phyloP scores from a whole-genome alignment of 2,113 vertebrate genomes.

The Hypanus sabinus region DNA sequence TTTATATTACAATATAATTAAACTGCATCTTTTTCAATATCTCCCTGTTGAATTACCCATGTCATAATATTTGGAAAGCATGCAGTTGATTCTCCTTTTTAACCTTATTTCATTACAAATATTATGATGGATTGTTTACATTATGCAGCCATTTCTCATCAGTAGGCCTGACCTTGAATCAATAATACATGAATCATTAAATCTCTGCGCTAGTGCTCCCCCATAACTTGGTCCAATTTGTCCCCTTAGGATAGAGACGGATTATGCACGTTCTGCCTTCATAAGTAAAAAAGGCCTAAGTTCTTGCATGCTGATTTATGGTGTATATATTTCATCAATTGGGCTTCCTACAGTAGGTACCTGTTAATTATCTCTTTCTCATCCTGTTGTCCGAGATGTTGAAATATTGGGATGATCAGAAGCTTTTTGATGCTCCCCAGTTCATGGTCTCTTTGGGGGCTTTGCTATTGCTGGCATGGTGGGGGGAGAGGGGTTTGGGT shows the following conservation, averaged over 20 bases:
- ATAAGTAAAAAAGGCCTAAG: background rate
- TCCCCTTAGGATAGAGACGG: background rate
- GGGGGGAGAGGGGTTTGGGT: too few relatives aligned
- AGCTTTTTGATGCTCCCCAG: too few relatives aligned
- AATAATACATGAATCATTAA: background rate
- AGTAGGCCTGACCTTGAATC: background rate
- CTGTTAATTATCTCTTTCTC: background rate
- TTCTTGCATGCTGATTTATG: background rate
- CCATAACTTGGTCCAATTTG: background rate
- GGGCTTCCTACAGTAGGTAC: background rate
- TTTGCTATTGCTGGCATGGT: too few relatives aligned
- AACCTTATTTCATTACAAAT: background rate
- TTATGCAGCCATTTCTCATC: background rate
- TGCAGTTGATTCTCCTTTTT: background rate
- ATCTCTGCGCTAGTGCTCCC: background rate
- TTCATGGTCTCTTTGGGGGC: too few relatives aligned
- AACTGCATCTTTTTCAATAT: background rate
- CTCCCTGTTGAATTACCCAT: background rate
- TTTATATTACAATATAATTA: background rate
- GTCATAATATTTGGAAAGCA: background rate
- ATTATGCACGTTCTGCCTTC: background rate
- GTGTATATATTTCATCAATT: background rate
- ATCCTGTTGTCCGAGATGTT: background rate
- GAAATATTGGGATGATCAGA: too few relatives aligned
- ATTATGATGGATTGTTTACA: background rate